phyloP scores from a whole-genome alignment of 30 jellyfish, hydroid and myxozoan genomes.

The Aurelia aurita complex sp. Pacific region DNA sequence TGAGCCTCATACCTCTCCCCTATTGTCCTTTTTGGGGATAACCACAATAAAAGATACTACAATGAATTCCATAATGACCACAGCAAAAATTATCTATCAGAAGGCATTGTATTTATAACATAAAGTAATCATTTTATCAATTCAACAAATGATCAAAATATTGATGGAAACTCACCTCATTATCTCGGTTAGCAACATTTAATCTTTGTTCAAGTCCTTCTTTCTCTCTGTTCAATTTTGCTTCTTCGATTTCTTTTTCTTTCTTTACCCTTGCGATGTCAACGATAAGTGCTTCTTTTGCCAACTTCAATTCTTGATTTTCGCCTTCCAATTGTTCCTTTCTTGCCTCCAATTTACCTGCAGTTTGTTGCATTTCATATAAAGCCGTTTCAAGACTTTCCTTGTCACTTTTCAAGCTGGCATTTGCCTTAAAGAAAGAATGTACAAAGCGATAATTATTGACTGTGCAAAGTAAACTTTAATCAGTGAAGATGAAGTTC shows the following conservation, averaged over 20 bases:
- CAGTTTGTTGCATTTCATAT: slow-evolving; percentile 95
- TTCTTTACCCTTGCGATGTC: slow-evolving; percentile 89
- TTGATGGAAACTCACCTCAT: slow-evolving; percentile 64
- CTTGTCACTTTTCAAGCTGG: slow-evolving; percentile 92
- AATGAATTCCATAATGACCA: too few relatives aligned
- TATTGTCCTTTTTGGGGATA: too few relatives aligned
- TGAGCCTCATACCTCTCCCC: too few relatives aligned
- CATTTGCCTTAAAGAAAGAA: slow-evolving; percentile 61
- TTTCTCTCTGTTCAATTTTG: slow-evolving; percentile 74
- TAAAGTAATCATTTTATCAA: background rate
- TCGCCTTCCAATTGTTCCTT: slow-evolving; percentile 95
- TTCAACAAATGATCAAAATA: background rate
- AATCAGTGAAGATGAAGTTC: too few relatives aligned
- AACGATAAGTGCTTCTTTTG: slow-evolving; percentile 89
- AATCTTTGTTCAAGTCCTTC: slow-evolving; percentile 82
- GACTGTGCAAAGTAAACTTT: too few relatives aligned
- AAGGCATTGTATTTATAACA: background rate
- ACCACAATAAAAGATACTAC: too few relatives aligned
- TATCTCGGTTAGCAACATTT: slow-evolving; percentile 76
- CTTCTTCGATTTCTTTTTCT: slow-evolving; percentile 87
- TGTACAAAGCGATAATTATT: too few relatives aligned
- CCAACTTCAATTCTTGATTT: slow-evolving; percentile 85
- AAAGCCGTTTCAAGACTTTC: slow-evolving; percentile 95
- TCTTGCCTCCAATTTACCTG: slow-evolving; percentile 90
- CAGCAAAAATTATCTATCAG: too few relatives aligned